Conservation (phyloP, 2,113 vertebrate species). For the Empidonax traillii region DNA sequence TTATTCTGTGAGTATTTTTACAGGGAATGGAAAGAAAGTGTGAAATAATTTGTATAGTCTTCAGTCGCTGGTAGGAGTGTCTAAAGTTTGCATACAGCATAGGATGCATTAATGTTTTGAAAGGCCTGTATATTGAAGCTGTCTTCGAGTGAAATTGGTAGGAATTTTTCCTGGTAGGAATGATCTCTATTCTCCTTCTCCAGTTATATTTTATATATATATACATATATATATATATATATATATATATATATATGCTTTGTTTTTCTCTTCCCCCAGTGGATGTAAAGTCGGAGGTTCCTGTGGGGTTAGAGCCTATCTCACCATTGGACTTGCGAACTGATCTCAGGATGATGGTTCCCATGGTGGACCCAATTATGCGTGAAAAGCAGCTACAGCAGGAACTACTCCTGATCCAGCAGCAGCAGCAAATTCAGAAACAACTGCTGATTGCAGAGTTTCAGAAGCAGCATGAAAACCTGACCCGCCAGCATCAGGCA, state of each 20-base stretch:
- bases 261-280: slow-evolving; percentile 67
- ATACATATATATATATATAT: no score
- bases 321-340: slow-evolving; percentile 92
- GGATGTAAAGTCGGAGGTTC: slow-evolving; percentile 90
- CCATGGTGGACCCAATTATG: slow-evolving; percentile 86
- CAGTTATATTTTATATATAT: not conserved
- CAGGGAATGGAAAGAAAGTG: not conserved
- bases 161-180: not conserved
- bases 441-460: slow-evolving; percentile 97
- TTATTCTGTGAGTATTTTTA: not conserved
- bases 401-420: slow-evolving; percentile 94
- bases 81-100: not conserved
- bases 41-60: not conserved
- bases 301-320: slow-evolving; percentile 83
- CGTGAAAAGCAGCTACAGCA: slow-evolving; percentile 96
- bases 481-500: slow-evolving; percentile 96
- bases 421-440: slow-evolving; percentile 98
- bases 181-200: slow-evolving; percentile 17
- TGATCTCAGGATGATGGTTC: slow-evolving; percentile 92
- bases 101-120: not conserved
- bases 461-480: slow-evolving; percentile 97
- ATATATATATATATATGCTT: fast-evolving
- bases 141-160: not conserved
- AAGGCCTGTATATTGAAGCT: not conserved
- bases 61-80: not conserved